phyloP scores from a whole-genome alignment of 2,797 vertebrate species.

The Iguana delicatissima region DNA sequence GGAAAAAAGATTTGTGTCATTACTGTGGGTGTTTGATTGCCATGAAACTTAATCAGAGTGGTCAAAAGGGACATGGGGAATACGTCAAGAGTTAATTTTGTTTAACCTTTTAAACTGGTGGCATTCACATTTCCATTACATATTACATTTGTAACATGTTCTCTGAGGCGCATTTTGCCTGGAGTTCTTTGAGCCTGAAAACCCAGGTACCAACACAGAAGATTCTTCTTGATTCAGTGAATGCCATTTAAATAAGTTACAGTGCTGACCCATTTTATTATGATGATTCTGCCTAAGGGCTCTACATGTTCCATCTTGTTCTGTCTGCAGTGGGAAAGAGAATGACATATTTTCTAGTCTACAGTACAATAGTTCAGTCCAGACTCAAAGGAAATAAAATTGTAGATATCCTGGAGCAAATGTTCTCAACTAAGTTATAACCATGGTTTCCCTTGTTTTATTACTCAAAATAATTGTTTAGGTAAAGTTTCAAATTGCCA shows the following conservation, averaged over 20 bases:
- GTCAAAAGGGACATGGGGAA: background rate
- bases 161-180: background rate
- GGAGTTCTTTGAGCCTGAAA: background rate
- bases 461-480: background rate
- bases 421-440: background rate
- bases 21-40: background rate
- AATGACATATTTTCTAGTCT: background rate
- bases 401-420: background rate
- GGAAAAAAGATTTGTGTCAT: background rate
- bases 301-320: background rate
- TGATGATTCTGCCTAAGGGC: background rate
- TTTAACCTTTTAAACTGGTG: background rate
- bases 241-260: background rate
- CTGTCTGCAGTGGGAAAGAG: background rate
- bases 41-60: background rate
- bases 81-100: background rate
- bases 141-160: background rate
- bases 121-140: background rate
- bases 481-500: background rate
- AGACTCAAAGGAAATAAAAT: background rate
- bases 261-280: background rate
- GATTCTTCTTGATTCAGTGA: background rate
- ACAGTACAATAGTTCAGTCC: background rate
- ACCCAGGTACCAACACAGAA: background rate
- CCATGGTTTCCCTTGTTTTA: background rate